These are phyloP conservation scores for Engraulis encrasicolus DNA, from an alignment of 2,113 vertebrate genomes.

Conservation along the genomic window DNA sequence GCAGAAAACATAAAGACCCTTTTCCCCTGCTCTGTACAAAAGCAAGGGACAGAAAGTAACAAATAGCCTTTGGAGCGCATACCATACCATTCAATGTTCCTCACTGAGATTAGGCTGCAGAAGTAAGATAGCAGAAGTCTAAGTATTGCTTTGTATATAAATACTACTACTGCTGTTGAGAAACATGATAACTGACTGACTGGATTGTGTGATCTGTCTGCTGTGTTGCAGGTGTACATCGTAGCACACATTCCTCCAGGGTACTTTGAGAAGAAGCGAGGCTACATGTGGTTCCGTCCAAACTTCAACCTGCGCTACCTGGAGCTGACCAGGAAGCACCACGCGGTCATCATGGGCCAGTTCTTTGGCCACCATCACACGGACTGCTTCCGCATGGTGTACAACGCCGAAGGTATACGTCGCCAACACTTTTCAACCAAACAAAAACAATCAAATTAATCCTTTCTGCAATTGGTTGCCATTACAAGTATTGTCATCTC, in stretches of 20 bases:
- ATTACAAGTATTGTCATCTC: too few species aligned
- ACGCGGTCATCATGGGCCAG: constrained; percentile 83
- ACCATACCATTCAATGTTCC: too few species aligned
- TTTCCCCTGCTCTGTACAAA: too few species aligned
- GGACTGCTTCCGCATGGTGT: constrained; percentile 92
- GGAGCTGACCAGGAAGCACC: constrained; percentile 80
- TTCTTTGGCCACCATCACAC: constrained; percentile 97
- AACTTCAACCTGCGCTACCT: constrained; percentile 82
- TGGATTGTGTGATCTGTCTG: background rate
- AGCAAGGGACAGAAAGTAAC: too few species aligned
- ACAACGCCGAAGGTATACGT: constrained; percentile 77
- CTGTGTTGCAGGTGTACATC: constrained; percentile 83
- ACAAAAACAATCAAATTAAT: too few species aligned
- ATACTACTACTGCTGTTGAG: background rate
- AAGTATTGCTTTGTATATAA: too few species aligned
- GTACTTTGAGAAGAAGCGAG: constrained; percentile 90
- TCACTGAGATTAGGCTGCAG: too few species aligned
- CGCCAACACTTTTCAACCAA: background rate
- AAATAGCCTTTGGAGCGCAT: too few species aligned
- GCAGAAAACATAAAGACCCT: too few species aligned
- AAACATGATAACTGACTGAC: background rate
- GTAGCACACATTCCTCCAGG: constrained; percentile 91
- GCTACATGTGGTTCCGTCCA: constrained; percentile 82
- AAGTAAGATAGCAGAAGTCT: too few species aligned
- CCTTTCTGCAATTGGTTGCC: too few species aligned